Evolutionary conservation across 2,888 invertebrate species (phyloP), one percentile per base, ranked within the genome.

Genomic region (Dryococelus australis): DNA sequence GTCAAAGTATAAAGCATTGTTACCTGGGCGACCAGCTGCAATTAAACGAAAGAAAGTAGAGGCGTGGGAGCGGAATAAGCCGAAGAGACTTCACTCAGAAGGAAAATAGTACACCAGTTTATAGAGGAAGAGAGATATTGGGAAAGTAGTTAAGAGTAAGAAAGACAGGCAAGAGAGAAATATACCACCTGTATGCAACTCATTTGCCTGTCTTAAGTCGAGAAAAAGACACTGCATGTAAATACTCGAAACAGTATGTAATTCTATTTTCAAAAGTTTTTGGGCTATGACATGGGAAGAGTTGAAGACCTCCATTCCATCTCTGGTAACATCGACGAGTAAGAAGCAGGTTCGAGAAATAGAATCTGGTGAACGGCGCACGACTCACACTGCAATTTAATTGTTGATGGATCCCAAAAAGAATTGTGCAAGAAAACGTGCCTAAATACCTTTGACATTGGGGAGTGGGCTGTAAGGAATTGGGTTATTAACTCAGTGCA

Each of bases 1-100:
- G n/a, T n/a, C n/a, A n/a, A n/a, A n/a, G n/a, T n/a, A n/a, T n/a
- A n/a, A n/a, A n/a, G n/a, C n/a, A n/a, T n/a, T n/a, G n/a, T n/a
- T n/a, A 35, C 81, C 81, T 81, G 81, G 26, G 28, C 8, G 28
- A 10, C 81, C 81, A 12, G 81, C 6, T 5, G 35, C 35, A 9
- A 81, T 5, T 13, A 81, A 81, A 27, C 81, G 28, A 81, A 81
- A 81, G 81, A 81, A 81, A 81, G 26, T 81, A 26, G 81, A 35
- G 26, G 81, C 8, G 28, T 81, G 81, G 81, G 5, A 81, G 27
- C 81, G 12, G 28, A 81, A 81, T 81, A 81, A 10, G 4, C 10
- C 26, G 12, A 81, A 81, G 26, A 81, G 35, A 81, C 81, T 81
- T 27, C 35, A 20, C 20, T 10, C 20, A 20, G 26, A 81, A 81